These are phyloP conservation scores for Temnothorax longispinosus DNA, from an alignment of 1,140 invertebrate species.

Conservation along the genomic window DNA sequence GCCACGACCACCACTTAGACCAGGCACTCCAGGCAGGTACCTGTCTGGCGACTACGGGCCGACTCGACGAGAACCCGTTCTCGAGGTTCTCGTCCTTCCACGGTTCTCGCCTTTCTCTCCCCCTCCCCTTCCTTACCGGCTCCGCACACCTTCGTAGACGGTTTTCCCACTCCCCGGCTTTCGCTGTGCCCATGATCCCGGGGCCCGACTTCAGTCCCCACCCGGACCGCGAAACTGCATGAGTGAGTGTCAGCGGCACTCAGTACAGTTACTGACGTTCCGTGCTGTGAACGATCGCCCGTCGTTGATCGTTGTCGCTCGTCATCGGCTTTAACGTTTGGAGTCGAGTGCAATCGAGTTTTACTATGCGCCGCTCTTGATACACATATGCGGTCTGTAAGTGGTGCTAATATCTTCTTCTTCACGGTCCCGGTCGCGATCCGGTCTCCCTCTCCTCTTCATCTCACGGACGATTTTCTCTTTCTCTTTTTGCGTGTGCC, in stretches of 20 bases:
- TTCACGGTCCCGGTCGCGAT: not conserved
- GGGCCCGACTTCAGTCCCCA: slow-evolving; percentile 72
- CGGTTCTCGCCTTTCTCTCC: slow-evolving; percentile 37
- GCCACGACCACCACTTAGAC: slow-evolving; percentile 72
- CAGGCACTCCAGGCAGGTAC: slow-evolving; percentile 49
- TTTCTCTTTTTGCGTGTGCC: slow-evolving; percentile 57
- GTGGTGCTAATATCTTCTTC: slow-evolving; percentile 48
- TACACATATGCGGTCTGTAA: slow-evolving; percentile 72
- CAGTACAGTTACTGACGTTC: slow-evolving; percentile 84
- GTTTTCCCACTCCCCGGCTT: slow-evolving; percentile 62
- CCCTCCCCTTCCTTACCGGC: not conserved
- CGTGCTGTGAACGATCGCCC: slow-evolving; percentile 73
- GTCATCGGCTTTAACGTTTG: slow-evolving; percentile 15
- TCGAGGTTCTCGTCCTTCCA: slow-evolving; percentile 67
- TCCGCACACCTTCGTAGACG: slow-evolving; percentile 27
- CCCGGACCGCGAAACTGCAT: slow-evolving; percentile 71
- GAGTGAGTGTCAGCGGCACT: slow-evolving; percentile 79
- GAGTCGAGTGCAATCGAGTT: slow-evolving; percentile 33
- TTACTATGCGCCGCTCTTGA: slow-evolving; percentile 66
- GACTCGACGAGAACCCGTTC: slow-evolving; percentile 70
- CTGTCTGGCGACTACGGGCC: slow-evolving; percentile 53
- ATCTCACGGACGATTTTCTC: slow-evolving; percentile 49
- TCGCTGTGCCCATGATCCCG: slow-evolving; percentile 51
- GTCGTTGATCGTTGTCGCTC: slow-evolving; percentile 31
- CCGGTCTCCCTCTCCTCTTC: slow-evolving; percentile 53